Percentiles rank a stretch among this genome's conserved stretches.
phyloP scores from a whole-genome alignment of 2,888 invertebrate genomes.

The Caradrina kadenii region DNA sequence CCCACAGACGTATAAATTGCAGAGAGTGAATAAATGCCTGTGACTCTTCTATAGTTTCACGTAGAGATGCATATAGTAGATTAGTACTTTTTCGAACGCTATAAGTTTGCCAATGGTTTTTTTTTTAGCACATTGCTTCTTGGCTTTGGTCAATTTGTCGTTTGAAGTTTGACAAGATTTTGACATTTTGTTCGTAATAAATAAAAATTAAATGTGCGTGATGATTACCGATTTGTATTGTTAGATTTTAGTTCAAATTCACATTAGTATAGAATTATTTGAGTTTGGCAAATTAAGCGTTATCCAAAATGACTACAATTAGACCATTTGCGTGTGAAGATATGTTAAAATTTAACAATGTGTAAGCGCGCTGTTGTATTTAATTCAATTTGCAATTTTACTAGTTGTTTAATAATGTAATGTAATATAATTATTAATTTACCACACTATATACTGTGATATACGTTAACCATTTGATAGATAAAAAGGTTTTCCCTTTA shows the following conservation, averaged over 20 bases:
- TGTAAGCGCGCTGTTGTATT: slow-evolving; percentile 91
- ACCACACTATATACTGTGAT: background rate
- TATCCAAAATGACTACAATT: slow-evolving; percentile 95
- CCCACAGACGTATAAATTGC: too few species aligned
- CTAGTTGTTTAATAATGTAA: background rate
- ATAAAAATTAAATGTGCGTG: background rate
- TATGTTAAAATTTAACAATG: slow-evolving; percentile 98
- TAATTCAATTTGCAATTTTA: background rate
- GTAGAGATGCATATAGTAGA: too few species aligned
- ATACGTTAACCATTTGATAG: background rate
- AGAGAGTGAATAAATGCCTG: too few species aligned
- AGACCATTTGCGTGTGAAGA: slow-evolving; percentile 98
- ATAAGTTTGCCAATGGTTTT: too few species aligned
- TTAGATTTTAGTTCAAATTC: background rate
- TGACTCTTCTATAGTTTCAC: too few species aligned
- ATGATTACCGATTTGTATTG: background rate
- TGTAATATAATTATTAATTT: background rate
- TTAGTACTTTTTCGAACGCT: too few species aligned
- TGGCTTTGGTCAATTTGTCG: too few species aligned
- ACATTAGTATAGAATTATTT: background rate
- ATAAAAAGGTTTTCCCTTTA: slow-evolving; percentile 61
- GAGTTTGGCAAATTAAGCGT: background rate
- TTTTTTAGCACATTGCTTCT: too few species aligned
- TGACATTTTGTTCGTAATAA: too few species aligned
- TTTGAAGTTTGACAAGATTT: too few species aligned